phyloP scores from a whole-genome alignment of 1,140 invertebrate species.

The Pectinophora gossypiella region DNA sequence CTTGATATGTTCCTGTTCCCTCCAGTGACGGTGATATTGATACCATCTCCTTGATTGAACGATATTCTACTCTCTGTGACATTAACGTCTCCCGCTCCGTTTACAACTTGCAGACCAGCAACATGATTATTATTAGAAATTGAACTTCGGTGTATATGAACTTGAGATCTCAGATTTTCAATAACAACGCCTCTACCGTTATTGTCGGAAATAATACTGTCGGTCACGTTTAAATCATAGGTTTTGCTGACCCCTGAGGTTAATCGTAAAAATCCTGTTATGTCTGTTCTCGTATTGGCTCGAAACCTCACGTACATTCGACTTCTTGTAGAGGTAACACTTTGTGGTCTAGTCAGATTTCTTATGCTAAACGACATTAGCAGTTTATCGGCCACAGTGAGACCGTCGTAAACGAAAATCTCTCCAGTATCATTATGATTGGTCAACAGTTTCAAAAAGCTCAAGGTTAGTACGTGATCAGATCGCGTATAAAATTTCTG shows the following conservation, averaged over 20 bases:
- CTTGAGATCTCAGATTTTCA: slow-evolving; percentile 88
- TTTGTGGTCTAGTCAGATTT: slow-evolving; percentile 90
- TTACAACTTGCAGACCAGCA: slow-evolving; percentile 90
- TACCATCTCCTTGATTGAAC: slow-evolving; percentile 93
- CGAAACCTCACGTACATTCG: slow-evolving; percentile 86
- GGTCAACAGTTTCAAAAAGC: slow-evolving; percentile 87
- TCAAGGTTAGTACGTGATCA: slow-evolving; percentile 88
- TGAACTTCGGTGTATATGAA: slow-evolving; percentile 87
- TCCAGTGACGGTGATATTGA: slow-evolving; percentile 94
- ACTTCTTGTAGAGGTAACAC: slow-evolving; percentile 85
- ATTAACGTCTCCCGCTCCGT: slow-evolving; percentile 94
- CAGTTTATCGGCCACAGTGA: slow-evolving; percentile 80
- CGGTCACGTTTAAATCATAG: slow-evolving; percentile 91
- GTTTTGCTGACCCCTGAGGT: slow-evolving; percentile 87
- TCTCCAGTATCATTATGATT: slow-evolving; percentile 83
- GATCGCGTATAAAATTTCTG: slow-evolving; percentile 86
- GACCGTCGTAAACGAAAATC: slow-evolving; percentile 88
- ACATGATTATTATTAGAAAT: slow-evolving; percentile 92
- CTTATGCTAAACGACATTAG: slow-evolving; percentile 81
- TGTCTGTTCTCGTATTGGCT: slow-evolving; percentile 81
- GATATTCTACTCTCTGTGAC: slow-evolving; percentile 92
- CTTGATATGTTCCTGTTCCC: slow-evolving; percentile 92
- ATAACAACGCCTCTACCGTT: slow-evolving; percentile 93
- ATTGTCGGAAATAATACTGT: slow-evolving; percentile 90
- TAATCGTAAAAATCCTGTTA: slow-evolving; percentile 84